A percentile compares a stretch with the other conserved stretches of the same genome.
These are phyloP conservation scores for Nemurella pictetii DNA, from an alignment of 2,888 invertebrate species.

Conservation along the genomic window DNA sequence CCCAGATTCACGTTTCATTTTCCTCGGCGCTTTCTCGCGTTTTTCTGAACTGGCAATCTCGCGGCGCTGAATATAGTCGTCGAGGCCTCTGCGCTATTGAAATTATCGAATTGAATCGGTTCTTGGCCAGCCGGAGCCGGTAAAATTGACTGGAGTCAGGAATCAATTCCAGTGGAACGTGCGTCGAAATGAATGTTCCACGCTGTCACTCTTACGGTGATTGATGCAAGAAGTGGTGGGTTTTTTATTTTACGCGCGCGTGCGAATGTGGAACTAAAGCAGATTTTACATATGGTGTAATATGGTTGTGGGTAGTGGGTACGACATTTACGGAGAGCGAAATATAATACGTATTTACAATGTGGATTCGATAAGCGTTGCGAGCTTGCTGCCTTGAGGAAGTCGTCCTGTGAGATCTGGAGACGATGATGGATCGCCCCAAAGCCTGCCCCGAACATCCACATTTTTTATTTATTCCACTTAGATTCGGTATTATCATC, in stretches of 20 bases:
- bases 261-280: not conserved
- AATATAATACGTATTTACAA: not conserved
- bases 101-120: not conserved
- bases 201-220: not conserved
- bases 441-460: not conserved
- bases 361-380: not conserved
- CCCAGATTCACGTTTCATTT: not conserved
- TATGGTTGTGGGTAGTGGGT: not conserved
- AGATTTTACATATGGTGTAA: not conserved
- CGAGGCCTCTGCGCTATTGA: not conserved
- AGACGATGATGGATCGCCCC: not conserved
- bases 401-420: not conserved
- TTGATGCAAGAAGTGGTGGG: not conserved
- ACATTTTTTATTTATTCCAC: not conserved
- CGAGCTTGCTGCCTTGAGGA: not conserved
- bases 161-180: not conserved
- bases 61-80: not conserved
- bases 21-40: not conserved
- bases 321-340: not conserved
- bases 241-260: too few species aligned
- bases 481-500: not conserved
- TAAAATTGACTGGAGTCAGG: not conserved
- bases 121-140: not conserved
- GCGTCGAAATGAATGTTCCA: not conserved
- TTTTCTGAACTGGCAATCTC: not conserved